phyloP scores from a whole-genome alignment of 2,888 invertebrate species.

The Heterodera filipjevi region DNA sequence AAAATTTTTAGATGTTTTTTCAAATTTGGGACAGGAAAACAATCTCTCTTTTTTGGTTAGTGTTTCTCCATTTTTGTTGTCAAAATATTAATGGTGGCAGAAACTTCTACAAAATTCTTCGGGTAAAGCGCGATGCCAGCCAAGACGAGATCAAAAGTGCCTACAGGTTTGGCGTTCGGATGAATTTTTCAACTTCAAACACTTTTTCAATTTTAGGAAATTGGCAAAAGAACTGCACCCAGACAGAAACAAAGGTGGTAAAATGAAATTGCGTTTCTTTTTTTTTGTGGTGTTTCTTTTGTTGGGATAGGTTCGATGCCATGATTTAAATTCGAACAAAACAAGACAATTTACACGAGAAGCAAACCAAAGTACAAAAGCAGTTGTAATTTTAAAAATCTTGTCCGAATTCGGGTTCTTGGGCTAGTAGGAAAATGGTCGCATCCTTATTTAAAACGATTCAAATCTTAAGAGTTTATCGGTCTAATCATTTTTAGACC shows the following conservation, averaged over 20 bases:
- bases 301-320: too few relatives aligned
- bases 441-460: too few relatives aligned
- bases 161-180: constrained; percentile 70
- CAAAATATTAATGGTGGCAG: constrained; percentile 49
- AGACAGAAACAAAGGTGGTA: constrained; percentile 86
- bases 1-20: constrained; percentile 1
- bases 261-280: too few relatives aligned
- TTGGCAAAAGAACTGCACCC: constrained; percentile 95
- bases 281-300: too few relatives aligned
- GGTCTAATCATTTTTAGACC: constrained; percentile 69
- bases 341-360: too few relatives aligned
- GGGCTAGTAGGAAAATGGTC: too few relatives aligned
- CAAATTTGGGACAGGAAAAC: constrained; percentile 14
- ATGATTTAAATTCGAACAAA: too few relatives aligned
- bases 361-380: too few relatives aligned
- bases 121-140: constrained; percentile 81
- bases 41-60: constrained; percentile 16
- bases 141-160: constrained; percentile 96
- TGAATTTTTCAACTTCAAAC: not conserved
- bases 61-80: constrained; percentile 15
- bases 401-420: too few relatives aligned
- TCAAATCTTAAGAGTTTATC: too few relatives aligned
- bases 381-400: too few relatives aligned
- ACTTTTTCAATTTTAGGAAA: constrained; percentile 67
- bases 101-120: constrained; percentile 67